A percentile compares a stretch with the other conserved stretches of the same genome.
These are phyloP conservation scores for Diarsia rubi DNA, from an alignment of 2,888 invertebrate genomes.

Conservation along the genomic window DNA sequence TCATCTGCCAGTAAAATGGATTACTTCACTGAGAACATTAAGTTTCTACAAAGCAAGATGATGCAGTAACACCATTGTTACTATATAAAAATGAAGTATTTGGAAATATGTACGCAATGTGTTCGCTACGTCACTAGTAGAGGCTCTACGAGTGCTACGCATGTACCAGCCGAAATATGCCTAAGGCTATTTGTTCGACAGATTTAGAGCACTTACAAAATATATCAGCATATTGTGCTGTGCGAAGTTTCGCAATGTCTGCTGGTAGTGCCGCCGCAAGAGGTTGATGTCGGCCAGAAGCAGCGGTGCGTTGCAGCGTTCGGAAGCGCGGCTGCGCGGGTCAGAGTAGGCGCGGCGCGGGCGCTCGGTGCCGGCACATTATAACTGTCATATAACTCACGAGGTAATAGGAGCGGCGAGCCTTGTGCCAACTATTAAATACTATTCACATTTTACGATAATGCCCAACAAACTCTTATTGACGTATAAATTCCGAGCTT, in stretches of 20 bases:
- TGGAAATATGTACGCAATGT: background rate
- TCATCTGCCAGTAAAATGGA: conserved; percentile 27
- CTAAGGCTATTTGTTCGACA: background rate
- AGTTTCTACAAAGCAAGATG: conserved; percentile 6
- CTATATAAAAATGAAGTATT: background rate
- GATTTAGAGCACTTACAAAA: background rate
- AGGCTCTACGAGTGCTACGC: conserved; percentile 29
- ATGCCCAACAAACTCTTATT: conserved; percentile 88
- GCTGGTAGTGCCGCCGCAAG: background rate
- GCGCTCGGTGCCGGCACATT: conserved; percentile 70
- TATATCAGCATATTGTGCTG: background rate
- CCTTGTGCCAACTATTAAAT: conserved; percentile 89
- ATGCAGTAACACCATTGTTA: conserved; percentile 12
- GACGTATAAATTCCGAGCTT: conserved; percentile 87
- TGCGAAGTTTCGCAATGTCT: background rate
- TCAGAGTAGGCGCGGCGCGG: conserved; percentile 26
- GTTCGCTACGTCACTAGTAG: conserved; percentile 5
- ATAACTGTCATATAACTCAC: conserved; percentile 88
- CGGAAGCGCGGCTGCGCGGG: conserved; percentile 11
- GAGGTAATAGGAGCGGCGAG: conserved; percentile 87
- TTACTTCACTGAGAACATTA: conserved; percentile 4
- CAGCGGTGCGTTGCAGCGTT: conserved; percentile 24
- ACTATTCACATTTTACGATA: conserved; percentile 88
- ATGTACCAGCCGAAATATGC: background rate
- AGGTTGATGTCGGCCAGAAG: background rate